phyloP scores from a whole-genome alignment of 2,888 invertebrate genomes.

The Caenorhabditis macrosperma region DNA sequence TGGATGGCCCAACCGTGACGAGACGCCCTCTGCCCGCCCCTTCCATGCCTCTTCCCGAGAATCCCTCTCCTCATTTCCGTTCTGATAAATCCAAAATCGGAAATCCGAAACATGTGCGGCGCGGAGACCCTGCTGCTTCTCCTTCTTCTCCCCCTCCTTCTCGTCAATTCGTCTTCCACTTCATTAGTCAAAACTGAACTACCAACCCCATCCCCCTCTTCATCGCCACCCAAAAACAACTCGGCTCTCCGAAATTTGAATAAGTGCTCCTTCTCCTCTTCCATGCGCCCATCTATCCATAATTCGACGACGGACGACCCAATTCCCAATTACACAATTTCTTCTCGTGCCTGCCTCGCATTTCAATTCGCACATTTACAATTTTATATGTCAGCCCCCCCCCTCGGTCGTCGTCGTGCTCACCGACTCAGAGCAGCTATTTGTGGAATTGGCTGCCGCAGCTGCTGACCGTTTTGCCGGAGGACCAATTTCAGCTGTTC shows the following conservation, averaged over 20 bases:
- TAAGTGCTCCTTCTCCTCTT: conserved; percentile 28
- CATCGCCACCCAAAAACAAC: conserved; percentile 32
- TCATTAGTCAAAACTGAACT: conserved; percentile 52
- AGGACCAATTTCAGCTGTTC: conserved; percentile 36
- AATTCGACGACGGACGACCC: conserved; percentile 42
- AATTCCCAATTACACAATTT: conserved; percentile 37
- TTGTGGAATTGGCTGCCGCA: conserved; percentile 26
- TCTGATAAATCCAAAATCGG: conserved; percentile 40
- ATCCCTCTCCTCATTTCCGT: too few relatives aligned
- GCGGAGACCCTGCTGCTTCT: neutral
- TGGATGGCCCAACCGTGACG: neutral
- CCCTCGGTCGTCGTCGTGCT: neutral
- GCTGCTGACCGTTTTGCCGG: conserved; percentile 6
- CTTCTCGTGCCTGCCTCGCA: conserved; percentile 12
- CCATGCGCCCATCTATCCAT: conserved; percentile 10
- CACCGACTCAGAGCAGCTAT: neutral
- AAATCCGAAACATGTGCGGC: conserved; percentile 38
- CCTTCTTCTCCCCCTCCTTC: conserved; percentile 20
- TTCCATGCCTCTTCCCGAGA: neutral
- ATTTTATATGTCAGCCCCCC: conserved; percentile 18
- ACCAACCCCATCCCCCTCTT: neutral
- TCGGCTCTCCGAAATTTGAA: conserved; percentile 48
- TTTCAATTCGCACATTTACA: conserved; percentile 41
- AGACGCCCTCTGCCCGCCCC: neutral
- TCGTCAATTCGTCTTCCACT: conserved; percentile 43